These are phyloP conservation scores for Augiades crinisus DNA, from an alignment of 2,888 invertebrate species.

Conservation along the genomic window DNA sequence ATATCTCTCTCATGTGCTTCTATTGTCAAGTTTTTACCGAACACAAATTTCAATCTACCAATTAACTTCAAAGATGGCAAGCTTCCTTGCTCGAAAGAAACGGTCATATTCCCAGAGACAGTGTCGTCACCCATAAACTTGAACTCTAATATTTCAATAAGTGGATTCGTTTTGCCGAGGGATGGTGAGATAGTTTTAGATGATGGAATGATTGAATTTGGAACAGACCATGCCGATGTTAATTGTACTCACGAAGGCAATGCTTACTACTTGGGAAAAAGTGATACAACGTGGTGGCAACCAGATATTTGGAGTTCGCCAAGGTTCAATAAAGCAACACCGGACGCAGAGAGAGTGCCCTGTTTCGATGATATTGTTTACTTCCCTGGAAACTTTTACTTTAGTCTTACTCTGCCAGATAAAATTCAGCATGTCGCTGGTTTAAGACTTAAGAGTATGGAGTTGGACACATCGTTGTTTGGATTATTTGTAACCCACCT, in stretches of 20 bases:
- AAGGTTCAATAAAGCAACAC: constrained; percentile 68
- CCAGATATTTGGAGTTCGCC: constrained; percentile 68
- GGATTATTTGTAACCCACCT: background rate
- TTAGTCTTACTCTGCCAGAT: constrained; percentile 52
- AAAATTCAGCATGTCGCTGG: constrained; percentile 43
- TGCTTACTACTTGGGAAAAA: constrained; percentile 53
- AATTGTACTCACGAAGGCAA: constrained; percentile 48
- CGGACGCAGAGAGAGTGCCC: constrained; percentile 72
- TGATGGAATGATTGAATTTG: constrained; percentile 51
- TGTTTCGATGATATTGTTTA: constrained; percentile 67
- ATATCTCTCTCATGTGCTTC: constrained; percentile 42
- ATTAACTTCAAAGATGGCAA: constrained; percentile 56
- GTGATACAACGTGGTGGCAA: constrained; percentile 56
- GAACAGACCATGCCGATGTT: constrained; percentile 44
- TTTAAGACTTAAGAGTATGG: constrained; percentile 42
- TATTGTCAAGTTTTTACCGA: constrained; percentile 62
- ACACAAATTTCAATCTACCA: constrained; percentile 58
- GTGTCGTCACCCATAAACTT: constrained; percentile 50
- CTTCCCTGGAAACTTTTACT: constrained; percentile 53
- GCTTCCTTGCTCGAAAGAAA: constrained; percentile 65
- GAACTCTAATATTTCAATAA: constrained; percentile 45
- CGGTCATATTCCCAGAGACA: constrained; percentile 59
- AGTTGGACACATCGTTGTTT: constrained; percentile 28
- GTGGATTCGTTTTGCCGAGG: constrained; percentile 58
- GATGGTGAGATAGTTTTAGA: constrained; percentile 60